Base-by-base conservation (phyloP, 2,113 vertebrate species). In the Aegithalos caudatus region DNA sequence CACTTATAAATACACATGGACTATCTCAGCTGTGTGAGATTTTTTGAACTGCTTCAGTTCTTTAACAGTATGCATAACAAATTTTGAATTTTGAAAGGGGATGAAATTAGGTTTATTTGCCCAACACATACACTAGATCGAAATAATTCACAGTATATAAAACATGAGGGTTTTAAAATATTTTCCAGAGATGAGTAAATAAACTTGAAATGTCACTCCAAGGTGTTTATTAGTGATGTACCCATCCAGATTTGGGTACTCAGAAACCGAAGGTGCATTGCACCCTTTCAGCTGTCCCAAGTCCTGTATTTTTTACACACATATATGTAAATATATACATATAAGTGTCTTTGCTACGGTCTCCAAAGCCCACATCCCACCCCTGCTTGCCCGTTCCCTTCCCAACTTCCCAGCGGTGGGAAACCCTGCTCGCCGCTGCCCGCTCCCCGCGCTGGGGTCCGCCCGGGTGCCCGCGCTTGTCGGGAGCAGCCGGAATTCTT, bases 131-230 rank as follows among this genome's bases (percentile, higher is more conserved):
- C 18, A 22, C 14, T 15, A 27, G 23, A 62, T 6, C 1, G 14
- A 65, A 73, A 61, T 45, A 16, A 50, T 10, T 11, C 13, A 20
- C 2, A 3, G 11, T 2, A 4, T 9, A 47, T 17, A 60, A 40
- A 38, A 61, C 11, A 35, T 0, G 4, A 3, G 4, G 5, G 3
- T 2, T 18, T 72, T 9, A 38, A 14, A 38, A 38, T 10, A 28
- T 11, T 13, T 22, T 35, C 22, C 22, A 50, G 21, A 88, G 38
- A 27, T 1, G 15, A 54, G 64, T 11, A 11, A 42, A 29, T 37
- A 47, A 25, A 10, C 24, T 14, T 44, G 6, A 24, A 31, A 11
- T 6, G n/a, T 10, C 42, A 3, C n/a, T 53, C 48, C 31, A 3
- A 10, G 2, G 1, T 3, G 27, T 24, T 50, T 54, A 20, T 13